Evolutionary conservation across 2,113 vertebrate species (phyloP), one percentile per base, ranked within the genome.

Genomic region (Centrocercus urophasianus): DNA sequence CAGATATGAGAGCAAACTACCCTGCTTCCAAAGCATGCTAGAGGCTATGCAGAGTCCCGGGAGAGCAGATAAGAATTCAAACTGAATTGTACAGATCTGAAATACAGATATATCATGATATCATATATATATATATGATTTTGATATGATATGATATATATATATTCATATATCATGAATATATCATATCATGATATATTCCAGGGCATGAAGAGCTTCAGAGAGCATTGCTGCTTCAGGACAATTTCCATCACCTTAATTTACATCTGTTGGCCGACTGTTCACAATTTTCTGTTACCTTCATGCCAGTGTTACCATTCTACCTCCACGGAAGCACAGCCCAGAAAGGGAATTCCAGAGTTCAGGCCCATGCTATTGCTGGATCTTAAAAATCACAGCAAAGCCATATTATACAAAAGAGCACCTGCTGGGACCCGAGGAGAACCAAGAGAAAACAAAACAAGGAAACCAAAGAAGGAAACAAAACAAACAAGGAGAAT

Each of bases 21-120:
- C 61, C 6, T 10, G 52, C 60, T 87, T 79, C 90, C 74, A 84
- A 75, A 95, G 75, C 64, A 40, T 19, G 89, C 91, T 20, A 47
- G 60, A 47, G 89, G 82, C 72, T 71, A 67, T 34, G 32, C 27
- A 91, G 70, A 93, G 61, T 48, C 73, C 93, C 88, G 38, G 88
- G 65, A 74, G 0, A 28, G 52, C 50, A 93, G 72, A 71, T 74
- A 95, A 80, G 32, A 83, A 73, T 43, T 93, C 56, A 91, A 85
- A 93, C 40, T 93, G 79, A 64, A 77, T 90, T 91, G 61, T 60
- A 66, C 64, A 91, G 18, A 88, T 57, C 38, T 83, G 73, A 93
- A 91, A 93, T 69, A 83, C 10, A 45, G 32, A 34, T 34, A 34
- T 34, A n/a, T 34, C 34, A 34, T 34, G 34, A 34, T 34, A 34